A percentile compares a stretch with the other conserved stretches of the same genome.
These are phyloP conservation scores for Parochlus steinenii DNA, from an alignment of 2,888 invertebrate genomes.

Conservation along the genomic window DNA sequence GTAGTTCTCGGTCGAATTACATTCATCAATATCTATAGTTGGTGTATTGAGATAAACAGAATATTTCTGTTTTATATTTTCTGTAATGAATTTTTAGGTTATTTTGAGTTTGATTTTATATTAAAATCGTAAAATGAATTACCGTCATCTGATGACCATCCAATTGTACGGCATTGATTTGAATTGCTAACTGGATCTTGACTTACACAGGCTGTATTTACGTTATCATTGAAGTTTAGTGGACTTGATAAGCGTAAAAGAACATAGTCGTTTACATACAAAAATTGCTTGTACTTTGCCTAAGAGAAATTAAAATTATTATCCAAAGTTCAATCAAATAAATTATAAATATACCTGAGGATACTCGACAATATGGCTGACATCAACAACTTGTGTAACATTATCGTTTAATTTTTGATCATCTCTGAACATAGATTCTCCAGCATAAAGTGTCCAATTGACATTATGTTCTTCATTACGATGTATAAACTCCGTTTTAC, in stretches of 20 bases:
- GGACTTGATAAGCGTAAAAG: constrained; percentile 36
- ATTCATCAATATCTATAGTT: constrained; percentile 34
- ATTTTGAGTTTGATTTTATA: constrained; percentile 32
- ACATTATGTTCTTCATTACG: constrained; percentile 12
- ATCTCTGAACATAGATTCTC: constrained; percentile 19
- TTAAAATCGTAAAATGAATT: no score
- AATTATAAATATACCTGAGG: constrained; percentile 30
- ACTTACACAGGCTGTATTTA: constrained; percentile 41
- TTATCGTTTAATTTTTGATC: constrained; percentile 17
- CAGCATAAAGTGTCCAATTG: constrained; percentile 26
- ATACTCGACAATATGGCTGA: constrained; percentile 34
- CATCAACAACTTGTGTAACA: constrained; percentile 15
- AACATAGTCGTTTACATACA: constrained; percentile 39
- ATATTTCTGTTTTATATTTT: constrained; percentile 16
- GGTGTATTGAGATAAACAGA: constrained; percentile 37
- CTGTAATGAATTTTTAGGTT: constrained; percentile 3
- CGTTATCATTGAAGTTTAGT: constrained; percentile 33
- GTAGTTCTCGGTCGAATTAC: constrained; percentile 44
- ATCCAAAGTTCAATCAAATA: constrained; percentile 3
- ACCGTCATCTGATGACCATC: constrained; percentile 37
- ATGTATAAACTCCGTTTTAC: constrained; percentile 12
- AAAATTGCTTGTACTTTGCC: constrained; percentile 37
- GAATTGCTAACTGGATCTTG: constrained; percentile 30
- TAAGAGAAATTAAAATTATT: constrained; percentile 17
- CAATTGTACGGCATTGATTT: constrained; percentile 39